These are phyloP conservation scores for Bungarus multicinctus DNA, from an alignment of 2,113 vertebrate species.

Conservation along the genomic window DNA sequence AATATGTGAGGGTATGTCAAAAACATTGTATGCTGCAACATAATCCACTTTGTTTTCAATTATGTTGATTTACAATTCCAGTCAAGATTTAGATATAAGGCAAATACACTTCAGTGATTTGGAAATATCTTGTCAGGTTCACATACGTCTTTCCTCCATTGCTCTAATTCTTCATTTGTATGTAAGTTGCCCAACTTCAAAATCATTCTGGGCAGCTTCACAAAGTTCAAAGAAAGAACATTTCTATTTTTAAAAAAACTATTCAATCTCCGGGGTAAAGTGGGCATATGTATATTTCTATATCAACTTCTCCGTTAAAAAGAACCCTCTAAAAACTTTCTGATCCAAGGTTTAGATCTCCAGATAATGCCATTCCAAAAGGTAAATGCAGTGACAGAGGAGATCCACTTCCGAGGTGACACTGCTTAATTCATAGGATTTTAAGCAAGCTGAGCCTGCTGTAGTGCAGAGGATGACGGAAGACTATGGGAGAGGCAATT, in stretches of 20 bases:
- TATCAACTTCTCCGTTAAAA: background rate
- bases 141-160: background rate
- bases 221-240: background rate
- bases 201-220: background rate
- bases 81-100: background rate
- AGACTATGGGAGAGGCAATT: background rate
- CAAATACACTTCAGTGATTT: background rate
- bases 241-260: background rate
- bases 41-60: background rate
- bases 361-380: background rate
- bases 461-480: background rate
- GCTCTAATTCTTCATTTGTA: background rate
- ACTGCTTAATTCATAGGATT: background rate
- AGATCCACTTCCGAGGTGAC: background rate
- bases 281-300: background rate
- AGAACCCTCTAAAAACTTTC: background rate
- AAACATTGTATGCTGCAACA: background rate
- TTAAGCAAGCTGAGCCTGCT: background rate
- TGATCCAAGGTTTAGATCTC: background rate
- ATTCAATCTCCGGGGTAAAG: background rate
- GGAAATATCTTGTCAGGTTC: background rate
- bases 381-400: background rate
- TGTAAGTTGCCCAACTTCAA: background rate
- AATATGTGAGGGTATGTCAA: background rate
- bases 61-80: background rate